phyloP scores from a whole-genome alignment of 1,140 invertebrate species.

The Drosophila lacteicornis region DNA sequence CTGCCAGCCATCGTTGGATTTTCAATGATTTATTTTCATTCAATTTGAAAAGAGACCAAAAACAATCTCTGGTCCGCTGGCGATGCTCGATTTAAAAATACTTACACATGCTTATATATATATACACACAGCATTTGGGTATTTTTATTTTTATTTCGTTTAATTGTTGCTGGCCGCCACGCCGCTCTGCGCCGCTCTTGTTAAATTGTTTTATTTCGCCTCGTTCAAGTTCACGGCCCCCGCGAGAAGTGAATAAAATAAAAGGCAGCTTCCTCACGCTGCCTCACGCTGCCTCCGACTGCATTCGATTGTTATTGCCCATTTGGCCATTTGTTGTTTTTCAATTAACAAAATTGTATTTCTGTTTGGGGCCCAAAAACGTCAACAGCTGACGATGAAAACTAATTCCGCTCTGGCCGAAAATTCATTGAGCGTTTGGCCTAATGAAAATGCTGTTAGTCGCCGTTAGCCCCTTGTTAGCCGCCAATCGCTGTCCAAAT shows the following conservation, averaged over 20 bases:
- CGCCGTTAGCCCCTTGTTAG: conserved; percentile 7
- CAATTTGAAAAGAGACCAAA: conserved; percentile 61
- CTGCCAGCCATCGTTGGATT: conserved; percentile 22
- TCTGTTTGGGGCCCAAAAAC: conserved; percentile 41
- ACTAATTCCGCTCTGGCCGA: conserved; percentile 44
- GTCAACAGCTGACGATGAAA: conserved; percentile 33
- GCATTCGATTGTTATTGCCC: conserved; percentile 41
- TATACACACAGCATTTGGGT: conserved; percentile 27
- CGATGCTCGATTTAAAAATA: conserved; percentile 68
- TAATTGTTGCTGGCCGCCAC: conserved; percentile 63
- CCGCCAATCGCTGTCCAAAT: conserved; percentile 39
- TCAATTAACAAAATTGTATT: conserved; percentile 73
- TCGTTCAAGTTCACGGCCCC: conserved; percentile 77
- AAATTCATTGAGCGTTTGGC: conserved; percentile 39
- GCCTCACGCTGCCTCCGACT: conserved; percentile 23
- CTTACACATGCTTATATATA: conserved; percentile 48
- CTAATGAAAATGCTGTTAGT: conserved; percentile 24
- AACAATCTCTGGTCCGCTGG: conserved; percentile 40
- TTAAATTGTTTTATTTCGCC: conserved; percentile 75
- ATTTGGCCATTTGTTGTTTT: conserved; percentile 44
- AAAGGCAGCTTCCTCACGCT: conserved; percentile 53
- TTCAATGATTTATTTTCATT: conserved; percentile 72
- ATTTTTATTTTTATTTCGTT: conserved; percentile 67
- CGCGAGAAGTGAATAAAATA: conserved; percentile 49
- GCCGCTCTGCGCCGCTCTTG: conserved; percentile 59